Percentiles rank a stretch among this genome's conserved stretches.
These are phyloP conservation scores for Chironomus striatipennis DNA, from an alignment of 1,140 invertebrate genomes.

Conservation along the genomic window DNA sequence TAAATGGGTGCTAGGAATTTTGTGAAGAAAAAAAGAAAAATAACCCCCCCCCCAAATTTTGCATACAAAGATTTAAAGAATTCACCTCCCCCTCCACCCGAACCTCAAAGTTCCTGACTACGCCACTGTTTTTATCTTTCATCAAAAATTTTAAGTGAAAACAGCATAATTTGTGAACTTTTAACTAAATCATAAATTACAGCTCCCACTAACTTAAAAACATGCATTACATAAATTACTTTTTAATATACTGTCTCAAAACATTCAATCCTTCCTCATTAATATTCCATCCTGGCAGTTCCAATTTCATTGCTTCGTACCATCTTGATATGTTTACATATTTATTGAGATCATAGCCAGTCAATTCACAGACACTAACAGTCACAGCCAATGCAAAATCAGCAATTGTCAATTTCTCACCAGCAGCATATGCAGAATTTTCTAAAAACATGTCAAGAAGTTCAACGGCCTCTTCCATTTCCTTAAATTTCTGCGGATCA, in stretches of 20 bases:
- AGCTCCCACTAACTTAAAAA: no score
- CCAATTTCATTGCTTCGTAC: constrained; percentile 36
- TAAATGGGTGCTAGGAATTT: no score
- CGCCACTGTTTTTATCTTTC: no score
- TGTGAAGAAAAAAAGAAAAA: no score
- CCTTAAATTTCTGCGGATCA: not conserved
- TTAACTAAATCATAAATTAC: no score
- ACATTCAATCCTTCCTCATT: constrained; percentile 44
- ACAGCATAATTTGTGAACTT: no score
- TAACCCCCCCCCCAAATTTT: no score
- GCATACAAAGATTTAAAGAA: no score
- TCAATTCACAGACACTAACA: constrained; percentile 28
- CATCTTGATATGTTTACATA: constrained; percentile 21
- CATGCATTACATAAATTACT: no score
- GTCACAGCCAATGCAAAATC: constrained; percentile 43
- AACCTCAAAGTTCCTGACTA: no score
- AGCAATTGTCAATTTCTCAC: constrained; percentile 47
- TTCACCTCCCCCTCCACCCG: no score
- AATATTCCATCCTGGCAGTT: constrained; percentile 41
- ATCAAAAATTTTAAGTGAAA: no score
- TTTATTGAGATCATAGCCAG: constrained; percentile 19
- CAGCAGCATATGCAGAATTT: constrained; percentile 40
- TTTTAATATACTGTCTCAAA: not conserved
- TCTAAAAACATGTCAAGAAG: constrained; percentile 43
- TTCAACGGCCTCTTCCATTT: not conserved